Conservation (phyloP, 2,888 invertebrate genomes). For the Bugulina stolonifera region DNA sequence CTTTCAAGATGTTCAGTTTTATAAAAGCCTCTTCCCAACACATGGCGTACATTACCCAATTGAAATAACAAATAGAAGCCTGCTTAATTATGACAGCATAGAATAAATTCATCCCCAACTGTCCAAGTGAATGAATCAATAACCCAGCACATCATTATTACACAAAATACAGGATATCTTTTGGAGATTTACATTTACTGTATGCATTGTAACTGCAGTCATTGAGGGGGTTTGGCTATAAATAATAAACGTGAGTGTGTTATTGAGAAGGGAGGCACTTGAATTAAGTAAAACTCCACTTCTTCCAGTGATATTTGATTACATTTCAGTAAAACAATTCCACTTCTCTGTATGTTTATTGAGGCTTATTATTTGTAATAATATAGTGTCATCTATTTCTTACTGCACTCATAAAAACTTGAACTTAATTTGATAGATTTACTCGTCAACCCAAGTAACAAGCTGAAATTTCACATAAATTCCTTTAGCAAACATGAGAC, state of each 20-base stretch:
- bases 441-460: constrained; percentile 17
- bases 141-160: background rate
- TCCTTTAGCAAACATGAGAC: constrained; percentile 5
- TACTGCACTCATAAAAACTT: constrained; percentile 2
- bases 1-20: background rate
- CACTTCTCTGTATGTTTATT: background rate
- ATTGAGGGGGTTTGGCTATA: constrained; percentile 6
- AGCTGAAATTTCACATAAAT: constrained; percentile 17
- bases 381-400: background rate
- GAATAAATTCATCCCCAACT: background rate
- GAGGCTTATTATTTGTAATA: constrained; percentile 12
- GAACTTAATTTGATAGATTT: constrained; percentile 25
- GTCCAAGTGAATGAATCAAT: background rate
- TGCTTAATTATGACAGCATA: background rate
- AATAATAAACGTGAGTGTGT: constrained; percentile 20
- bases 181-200: background rate
- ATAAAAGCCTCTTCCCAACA: constrained; percentile 21
- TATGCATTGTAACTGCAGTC: background rate
- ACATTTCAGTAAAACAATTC: background rate
- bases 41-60: constrained; percentile 22
- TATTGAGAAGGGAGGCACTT: constrained; percentile 5
- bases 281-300: background rate
- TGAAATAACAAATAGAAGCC: constrained; percentile 1
- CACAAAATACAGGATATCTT: constrained; percentile 5
- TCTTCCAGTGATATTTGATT: background rate